Percentiles rank a stretch among this genome's conserved stretches.
Conservation (phyloP, 2,888 invertebrate species). For the Aricia artaxerxes region DNA sequence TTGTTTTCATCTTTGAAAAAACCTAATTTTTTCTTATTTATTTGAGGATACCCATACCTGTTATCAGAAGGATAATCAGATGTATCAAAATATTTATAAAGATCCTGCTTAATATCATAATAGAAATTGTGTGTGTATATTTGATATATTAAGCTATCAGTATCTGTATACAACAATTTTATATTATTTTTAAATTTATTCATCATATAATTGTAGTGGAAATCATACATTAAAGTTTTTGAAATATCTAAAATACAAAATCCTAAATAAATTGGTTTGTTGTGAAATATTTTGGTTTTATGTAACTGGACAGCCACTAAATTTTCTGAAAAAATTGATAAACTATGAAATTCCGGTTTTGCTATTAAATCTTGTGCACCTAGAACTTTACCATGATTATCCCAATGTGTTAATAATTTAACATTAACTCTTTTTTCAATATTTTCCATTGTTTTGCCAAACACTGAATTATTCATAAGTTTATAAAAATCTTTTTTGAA, state of each 20-base stretch:
- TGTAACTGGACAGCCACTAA: too few species aligned
- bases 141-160: slow-evolving; percentile 45
- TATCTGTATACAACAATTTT: slow-evolving; percentile 38
- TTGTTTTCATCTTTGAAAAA: slow-evolving; percentile 44
- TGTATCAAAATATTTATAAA: slow-evolving; percentile 42
- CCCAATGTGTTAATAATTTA: slow-evolving; percentile 48
- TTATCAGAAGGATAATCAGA: slow-evolving; percentile 45
- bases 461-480: slow-evolving; percentile 48
- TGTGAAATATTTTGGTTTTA: slow-evolving; percentile 36
- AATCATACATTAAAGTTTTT: slow-evolving; percentile 43
- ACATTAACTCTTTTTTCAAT: slow-evolving; percentile 49
- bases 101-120: slow-evolving; percentile 42
- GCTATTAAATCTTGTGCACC: too few species aligned
- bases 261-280: slow-evolving; percentile 43
- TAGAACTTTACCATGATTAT: slow-evolving; percentile 42
- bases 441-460: slow-evolving; percentile 41
- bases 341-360: slow-evolving; percentile 50
- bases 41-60: slow-evolving; percentile 36
- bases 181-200: slow-evolving; percentile 40
- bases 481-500: slow-evolving; percentile 51
- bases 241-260: slow-evolving; percentile 42
- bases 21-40: slow-evolving; percentile 47
- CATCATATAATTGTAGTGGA: slow-evolving; percentile 41
- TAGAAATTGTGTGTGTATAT: slow-evolving; percentile 43
- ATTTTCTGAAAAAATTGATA: slow-evolving; percentile 44